Evolutionary conservation across 1,140 invertebrate genomes (phyloP), one percentile per base, ranked within the genome.

Genomic region (Drusus annulatus): DNA sequence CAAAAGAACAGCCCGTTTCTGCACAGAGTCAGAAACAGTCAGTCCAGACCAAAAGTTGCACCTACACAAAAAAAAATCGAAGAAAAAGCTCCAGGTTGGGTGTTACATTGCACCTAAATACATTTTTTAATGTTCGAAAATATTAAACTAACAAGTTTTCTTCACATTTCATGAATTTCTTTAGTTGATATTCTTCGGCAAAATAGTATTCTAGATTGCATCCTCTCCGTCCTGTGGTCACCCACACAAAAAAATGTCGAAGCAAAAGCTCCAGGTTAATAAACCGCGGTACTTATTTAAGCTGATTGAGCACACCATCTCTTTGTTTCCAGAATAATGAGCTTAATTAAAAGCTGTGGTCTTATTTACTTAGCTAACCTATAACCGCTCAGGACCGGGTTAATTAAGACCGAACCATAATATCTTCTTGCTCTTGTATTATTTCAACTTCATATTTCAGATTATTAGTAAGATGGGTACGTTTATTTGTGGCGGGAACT

Each of bases 251-350:
- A 58, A 58, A 58, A 21, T 2, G 19, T 13, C 21, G 19, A n/a
- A 19, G 54, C 54, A 7, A n/a, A 58, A 19, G 54, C n/a, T 58
- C n/a, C 54, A 58, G 54, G 17, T 58, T 58, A 17, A 58, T 17
- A 58, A 63, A 25, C 31, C 17, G 31, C 15, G 31, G 65, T 69
- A 69, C 65, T 69, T 69, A 36, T 69, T 45, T 69, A 69, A 69
- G 65, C 65, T 69, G 65, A 69, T 69, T 69, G 65, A 69, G 65
- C 36, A 45, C 28, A 45, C 28, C 65, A 50, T 69, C 65, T 50
- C 65, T 45, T 69, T 69, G 65, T 69, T 69, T 69, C 28, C 65
- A 69, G 65, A 69, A 69, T 69, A 69, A 69, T 69, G 65, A 69
- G 36, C 65, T 69, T 69, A 69, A 69, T 69, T 69, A 69, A 69